Conservation (phyloP, 1,140 invertebrate species). For the Drosophila nannoptera region DNA sequence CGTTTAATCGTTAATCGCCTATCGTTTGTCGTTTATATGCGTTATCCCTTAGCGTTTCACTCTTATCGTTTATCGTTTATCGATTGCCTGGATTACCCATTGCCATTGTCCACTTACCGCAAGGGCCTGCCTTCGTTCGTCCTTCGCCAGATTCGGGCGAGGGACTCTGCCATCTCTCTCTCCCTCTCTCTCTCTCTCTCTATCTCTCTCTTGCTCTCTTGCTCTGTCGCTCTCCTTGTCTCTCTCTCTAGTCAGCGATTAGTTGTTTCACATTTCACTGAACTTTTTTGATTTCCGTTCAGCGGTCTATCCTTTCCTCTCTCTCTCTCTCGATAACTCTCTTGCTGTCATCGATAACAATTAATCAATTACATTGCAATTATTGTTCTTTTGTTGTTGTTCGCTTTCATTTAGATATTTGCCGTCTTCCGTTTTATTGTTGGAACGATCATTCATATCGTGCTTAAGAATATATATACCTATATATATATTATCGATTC, state of each 20-base stretch:
- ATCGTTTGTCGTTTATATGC: neutral
- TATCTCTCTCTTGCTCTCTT: neutral
- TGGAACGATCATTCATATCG: conserved; percentile 53
- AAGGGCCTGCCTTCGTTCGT: neutral
- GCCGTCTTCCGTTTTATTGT: conserved; percentile 41
- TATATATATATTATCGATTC: no score
- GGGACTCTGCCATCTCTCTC: neutral
- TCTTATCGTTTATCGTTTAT: neutral
- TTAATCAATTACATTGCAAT: conserved; percentile 25
- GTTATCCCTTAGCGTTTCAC: neutral
- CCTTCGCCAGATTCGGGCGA: neutral
- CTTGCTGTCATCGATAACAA: conserved; percentile 24
- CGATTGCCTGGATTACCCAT: conserved; percentile 4
- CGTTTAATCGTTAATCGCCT: no score
- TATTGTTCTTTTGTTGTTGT: conserved; percentile 40
- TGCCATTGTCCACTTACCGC: conserved; percentile 3
- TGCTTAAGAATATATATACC: conserved; percentile 24
- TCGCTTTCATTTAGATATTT: conserved; percentile 31
- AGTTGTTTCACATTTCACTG: neutral
- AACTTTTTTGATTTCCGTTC: no score
- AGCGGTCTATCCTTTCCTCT: no score
- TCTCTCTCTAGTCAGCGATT: neutral
- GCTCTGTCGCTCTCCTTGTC: neutral
- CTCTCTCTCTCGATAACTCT: neutral
- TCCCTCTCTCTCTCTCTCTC: neutral